These are phyloP conservation scores for Illadopsis cleaveri DNA, from an alignment of 2,113 vertebrate species.

Conservation along the genomic window DNA sequence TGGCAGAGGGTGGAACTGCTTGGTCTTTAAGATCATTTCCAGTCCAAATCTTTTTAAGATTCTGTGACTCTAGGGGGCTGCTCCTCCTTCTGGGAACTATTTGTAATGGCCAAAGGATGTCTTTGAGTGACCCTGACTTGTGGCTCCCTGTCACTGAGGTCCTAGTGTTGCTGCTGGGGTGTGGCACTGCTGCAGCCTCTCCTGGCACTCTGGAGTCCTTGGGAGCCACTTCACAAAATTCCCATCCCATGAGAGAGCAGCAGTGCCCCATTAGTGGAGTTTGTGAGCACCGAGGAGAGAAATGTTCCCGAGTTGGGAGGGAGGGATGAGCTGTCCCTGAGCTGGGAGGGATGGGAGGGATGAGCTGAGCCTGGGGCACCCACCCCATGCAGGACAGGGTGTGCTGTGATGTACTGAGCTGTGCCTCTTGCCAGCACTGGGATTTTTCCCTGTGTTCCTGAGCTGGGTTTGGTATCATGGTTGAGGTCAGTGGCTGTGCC, in stretches of 20 bases:
- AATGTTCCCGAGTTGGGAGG: neutral
- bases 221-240: neutral
- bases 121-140: rapidly evolving
- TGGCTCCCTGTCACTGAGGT: neutral
- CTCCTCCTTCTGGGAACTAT: neutral
- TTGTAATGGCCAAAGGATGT: neutral
- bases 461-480: neutral
- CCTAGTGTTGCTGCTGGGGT: neutral
- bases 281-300: neutral
- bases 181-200: neutral
- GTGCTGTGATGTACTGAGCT: neutral
- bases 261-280: neutral
- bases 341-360: neutral
- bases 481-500: neutral
- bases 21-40: neutral
- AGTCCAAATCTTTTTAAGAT: neutral
- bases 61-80: neutral
- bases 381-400: neutral
- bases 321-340: neutral
- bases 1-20: neutral
- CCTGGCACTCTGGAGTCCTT: neutral
- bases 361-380: neutral
- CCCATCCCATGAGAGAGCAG: neutral
- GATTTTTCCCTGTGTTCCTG: neutral
- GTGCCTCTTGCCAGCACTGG: neutral